phyloP scores from a whole-genome alignment of 2,113 vertebrate species.

The Myodes glareolus region DNA sequence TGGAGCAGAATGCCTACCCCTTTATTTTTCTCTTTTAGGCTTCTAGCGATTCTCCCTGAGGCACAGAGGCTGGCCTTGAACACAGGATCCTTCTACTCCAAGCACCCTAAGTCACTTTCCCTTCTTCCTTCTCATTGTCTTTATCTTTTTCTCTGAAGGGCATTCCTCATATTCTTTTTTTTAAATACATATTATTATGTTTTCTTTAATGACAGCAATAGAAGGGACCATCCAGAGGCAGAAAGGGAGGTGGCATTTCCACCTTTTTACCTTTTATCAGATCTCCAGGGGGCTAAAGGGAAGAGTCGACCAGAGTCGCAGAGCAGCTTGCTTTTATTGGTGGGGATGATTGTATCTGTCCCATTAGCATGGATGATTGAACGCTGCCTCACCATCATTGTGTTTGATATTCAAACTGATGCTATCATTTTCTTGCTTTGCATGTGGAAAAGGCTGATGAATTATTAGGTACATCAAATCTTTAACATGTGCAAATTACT shows the following conservation, averaged over 20 bases:
- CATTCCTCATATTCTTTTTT: neutral
- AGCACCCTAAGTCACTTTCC: neutral
- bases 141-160: neutral
- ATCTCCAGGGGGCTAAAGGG: slow-evolving; percentile 29
- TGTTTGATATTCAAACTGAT: slow-evolving; percentile 76
- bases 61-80: neutral
- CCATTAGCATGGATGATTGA: slow-evolving; percentile 73
- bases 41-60: neutral
- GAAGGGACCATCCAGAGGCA: neutral
- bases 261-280: neutral
- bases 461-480: slow-evolving; percentile 78
- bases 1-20: too few species aligned
- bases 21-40: neutral
- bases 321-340: slow-evolving; percentile 17
- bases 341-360: slow-evolving; percentile 56
- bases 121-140: neutral
- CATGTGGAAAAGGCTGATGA: slow-evolving; percentile 72
- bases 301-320: slow-evolving; percentile 2
- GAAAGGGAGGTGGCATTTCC: neutral
- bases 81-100: neutral
- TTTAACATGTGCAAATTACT: slow-evolving; percentile 80
- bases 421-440: slow-evolving; percentile 76
- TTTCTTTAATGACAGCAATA: too few species aligned
- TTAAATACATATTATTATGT: too few species aligned
- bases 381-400: slow-evolving; percentile 66